Base-by-base conservation (phyloP, 2,113 vertebrate genomes). In the Sander vitreus region DNA sequence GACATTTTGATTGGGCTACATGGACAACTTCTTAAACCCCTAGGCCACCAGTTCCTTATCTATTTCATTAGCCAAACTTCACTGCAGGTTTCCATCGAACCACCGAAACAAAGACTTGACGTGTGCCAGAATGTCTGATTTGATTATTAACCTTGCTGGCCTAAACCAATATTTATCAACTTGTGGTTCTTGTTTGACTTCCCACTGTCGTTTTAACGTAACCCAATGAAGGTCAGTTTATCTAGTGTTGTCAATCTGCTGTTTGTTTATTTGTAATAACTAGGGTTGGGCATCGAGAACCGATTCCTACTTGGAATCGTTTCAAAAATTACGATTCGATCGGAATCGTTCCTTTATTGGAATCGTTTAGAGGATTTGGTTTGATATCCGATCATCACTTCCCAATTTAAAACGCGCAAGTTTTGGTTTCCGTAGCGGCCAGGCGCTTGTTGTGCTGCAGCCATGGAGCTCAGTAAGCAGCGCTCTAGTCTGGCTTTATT, bases 81-180 rank as follows among this genome's bases (percentile, higher is more conserved):
- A n/a, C 27, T 73, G 62, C 54, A 67, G 58, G 33, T 64, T 59
- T 80, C n/a, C 23, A 69, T 14, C 51, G 21, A 45, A 10, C 18
- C 54, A 11, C 16, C 2, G 10, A 59, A 83, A 69, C 54, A 70
- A 76, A 68, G 50, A 4, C 18, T 71, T 77, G 70, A 59, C 43
- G 16, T n/a, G 6, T 70, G 47, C 69, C 73, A 83, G 3, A 36
- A 62, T 53, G 64, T 76, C 21, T 62, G 78, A 58, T 68, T 68
- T 83, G 53, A 84, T 80, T 39, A 79, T 78, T 85, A 84, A 85
- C 80, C 65, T 59, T 15, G 55, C 57, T 55, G 57, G 48, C 39
- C 58, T 82, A 45, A 36, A 54, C 62, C 60, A 85, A 14, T 80
- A 64, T 86, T 90, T 85, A 60, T 84, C 36, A 36, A 57, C 45